These are phyloP conservation scores for Heterochromis multidens DNA, from an alignment of 2,113 vertebrate species.

Conservation along the genomic window DNA sequence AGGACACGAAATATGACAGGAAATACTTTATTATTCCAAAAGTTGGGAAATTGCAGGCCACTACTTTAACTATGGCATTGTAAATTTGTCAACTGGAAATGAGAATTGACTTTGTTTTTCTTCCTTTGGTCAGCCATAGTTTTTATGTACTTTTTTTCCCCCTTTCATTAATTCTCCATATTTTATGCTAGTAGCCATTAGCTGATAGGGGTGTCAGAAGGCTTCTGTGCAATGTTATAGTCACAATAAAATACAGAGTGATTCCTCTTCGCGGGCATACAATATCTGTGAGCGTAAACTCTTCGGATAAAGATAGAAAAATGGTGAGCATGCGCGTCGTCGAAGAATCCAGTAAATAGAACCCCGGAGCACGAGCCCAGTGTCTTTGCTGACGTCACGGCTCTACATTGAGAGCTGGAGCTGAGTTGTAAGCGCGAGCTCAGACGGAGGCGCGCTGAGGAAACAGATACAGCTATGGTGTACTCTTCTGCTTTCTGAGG, in stretches of 20 bases:
- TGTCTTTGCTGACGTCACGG: slow-evolving; percentile 75
- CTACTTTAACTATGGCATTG: too few species aligned
- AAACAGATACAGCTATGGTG: slow-evolving; percentile 53
- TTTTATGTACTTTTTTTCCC: too few species aligned
- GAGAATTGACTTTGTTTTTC: too few species aligned
- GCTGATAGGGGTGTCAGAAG: too few species aligned
- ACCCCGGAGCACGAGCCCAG: slow-evolving; percentile 52
- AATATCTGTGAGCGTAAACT: not conserved
- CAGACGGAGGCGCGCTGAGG: slow-evolving; percentile 68
- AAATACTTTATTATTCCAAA: too few species aligned
- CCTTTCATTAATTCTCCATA: too few species aligned
- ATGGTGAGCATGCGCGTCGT: slow-evolving; percentile 56
- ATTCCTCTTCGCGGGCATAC: fast-evolving
- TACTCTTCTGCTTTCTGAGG: slow-evolving; percentile 40
- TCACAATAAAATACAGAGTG: not conserved
- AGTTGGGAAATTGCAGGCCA: too few species aligned
- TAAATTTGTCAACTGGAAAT: too few species aligned
- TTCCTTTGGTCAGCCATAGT: too few species aligned
- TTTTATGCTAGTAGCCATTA: too few species aligned
- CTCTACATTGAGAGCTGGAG: slow-evolving; percentile 55
- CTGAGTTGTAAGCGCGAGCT: slow-evolving; percentile 69
- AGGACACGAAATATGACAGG: too few species aligned
- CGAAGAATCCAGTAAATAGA: slow-evolving; percentile 85
- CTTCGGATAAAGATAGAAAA: not conserved
- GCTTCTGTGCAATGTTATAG: not conserved